A percentile compares a stretch with the other conserved stretches of the same genome.
Conservation (phyloP, 2,797 vertebrate species). For the Sebastes itinus region DNA sequence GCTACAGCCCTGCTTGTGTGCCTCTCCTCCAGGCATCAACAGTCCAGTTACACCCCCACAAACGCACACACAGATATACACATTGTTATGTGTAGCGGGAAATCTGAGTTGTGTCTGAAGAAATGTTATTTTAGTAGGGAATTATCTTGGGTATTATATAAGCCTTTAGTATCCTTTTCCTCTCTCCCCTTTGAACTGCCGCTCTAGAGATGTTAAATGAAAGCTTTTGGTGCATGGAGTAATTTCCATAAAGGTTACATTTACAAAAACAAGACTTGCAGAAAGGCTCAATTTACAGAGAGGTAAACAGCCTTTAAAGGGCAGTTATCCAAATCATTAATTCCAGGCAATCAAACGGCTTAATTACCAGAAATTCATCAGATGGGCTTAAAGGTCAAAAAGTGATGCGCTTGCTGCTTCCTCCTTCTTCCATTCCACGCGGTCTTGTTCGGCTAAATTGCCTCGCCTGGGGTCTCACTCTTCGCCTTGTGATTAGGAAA, state of each 20-base stretch:
- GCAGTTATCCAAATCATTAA: constrained; percentile 91
- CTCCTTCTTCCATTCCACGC: constrained; percentile 75
- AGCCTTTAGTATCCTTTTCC: constrained; percentile 64
- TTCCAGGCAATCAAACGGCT: constrained; percentile 88
- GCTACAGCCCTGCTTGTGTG: neutral
- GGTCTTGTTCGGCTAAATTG: constrained; percentile 86
- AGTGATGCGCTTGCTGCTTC: constrained; percentile 83
- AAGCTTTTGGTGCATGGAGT: constrained; percentile 85
- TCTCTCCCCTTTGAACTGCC: constrained; percentile 71
- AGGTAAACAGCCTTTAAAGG: constrained; percentile 90
- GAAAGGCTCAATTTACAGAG: constrained; percentile 88
- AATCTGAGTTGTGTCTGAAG: constrained; percentile 43
- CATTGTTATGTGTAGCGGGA: constrained; percentile 8
- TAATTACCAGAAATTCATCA: constrained; percentile 91
- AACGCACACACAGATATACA: neutral
- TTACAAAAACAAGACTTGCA: constrained; percentile 88
- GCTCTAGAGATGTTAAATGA: constrained; percentile 76
- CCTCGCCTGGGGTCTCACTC: constrained; percentile 85
- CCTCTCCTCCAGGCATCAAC: constrained; percentile 1
- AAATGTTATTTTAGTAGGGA: constrained; percentile 56
- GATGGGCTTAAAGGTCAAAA: constrained; percentile 90
- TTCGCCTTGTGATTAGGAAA: constrained; percentile 83
- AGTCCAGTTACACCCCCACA: constrained; percentile 3
- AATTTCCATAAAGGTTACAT: constrained; percentile 90
- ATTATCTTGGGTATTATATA: constrained; percentile 63